Percentiles rank a stretch among this genome's conserved stretches.
These are phyloP conservation scores for Vanessa cardui DNA, from an alignment of 2,888 invertebrate genomes.

Conservation along the genomic window DNA sequence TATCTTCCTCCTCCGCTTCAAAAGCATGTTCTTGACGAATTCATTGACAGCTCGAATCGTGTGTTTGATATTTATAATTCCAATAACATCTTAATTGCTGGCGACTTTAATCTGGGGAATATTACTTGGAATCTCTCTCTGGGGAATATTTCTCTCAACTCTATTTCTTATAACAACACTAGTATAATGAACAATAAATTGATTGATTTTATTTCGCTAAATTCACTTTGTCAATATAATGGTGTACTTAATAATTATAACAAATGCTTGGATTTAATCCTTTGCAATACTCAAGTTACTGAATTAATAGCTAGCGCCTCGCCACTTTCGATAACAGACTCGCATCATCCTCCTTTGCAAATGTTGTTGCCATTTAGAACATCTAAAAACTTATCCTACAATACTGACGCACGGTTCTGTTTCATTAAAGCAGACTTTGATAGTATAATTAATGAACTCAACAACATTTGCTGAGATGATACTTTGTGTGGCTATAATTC, in stretches of 20 bases:
- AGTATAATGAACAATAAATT: background rate
- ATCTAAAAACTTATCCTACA: constrained; percentile 10
- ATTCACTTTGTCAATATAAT: constrained; percentile 28
- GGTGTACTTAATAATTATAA: constrained; percentile 14
- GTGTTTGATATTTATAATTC: constrained; percentile 9
- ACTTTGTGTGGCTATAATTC: background rate
- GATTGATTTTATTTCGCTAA: constrained; percentile 27
- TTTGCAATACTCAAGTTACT: constrained; percentile 14
- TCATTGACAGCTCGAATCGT: constrained; percentile 14
- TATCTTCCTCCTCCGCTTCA: constrained; percentile 24
- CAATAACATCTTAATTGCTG: constrained; percentile 16
- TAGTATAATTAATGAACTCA: constrained; percentile 21
- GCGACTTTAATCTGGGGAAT: constrained; percentile 25
- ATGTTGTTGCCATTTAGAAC: constrained; percentile 3
- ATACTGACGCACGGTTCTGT: constrained; percentile 15
- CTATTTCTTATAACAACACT: background rate
- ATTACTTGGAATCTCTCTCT: no score
- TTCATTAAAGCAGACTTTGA: constrained; percentile 26
- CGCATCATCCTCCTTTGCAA: constrained; percentile 20
- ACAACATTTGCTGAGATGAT: constrained; percentile 17
- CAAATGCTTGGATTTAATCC: constrained; percentile 28
- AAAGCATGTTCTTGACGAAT: constrained; percentile 17
- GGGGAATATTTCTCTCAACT: no score
- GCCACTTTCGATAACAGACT: constrained; percentile 23
- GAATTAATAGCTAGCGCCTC: background rate